A percentile compares a stretch with the other conserved stretches of the same genome.
Evolutionary conservation across 2,113 vertebrate species (phyloP).

Genomic region (Leiothrix lutea): DNA sequence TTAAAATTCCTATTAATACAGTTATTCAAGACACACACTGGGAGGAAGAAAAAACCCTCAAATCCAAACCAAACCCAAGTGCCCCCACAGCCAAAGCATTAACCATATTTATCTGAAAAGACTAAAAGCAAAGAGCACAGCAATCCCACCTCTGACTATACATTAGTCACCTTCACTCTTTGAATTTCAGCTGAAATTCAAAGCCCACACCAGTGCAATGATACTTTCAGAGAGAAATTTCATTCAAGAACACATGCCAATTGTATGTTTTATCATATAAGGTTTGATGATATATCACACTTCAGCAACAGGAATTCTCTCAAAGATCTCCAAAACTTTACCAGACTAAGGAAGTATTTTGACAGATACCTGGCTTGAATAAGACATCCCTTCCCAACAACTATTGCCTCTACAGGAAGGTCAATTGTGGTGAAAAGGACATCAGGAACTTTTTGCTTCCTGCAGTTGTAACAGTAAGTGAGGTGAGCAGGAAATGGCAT

Average conservation of each 20-base stretch:
- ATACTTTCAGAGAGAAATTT: not conserved
- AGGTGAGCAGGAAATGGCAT: constrained; percentile 98
- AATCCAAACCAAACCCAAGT: not conserved
- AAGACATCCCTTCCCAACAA: constrained; percentile 90
- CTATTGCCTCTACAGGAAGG: constrained; percentile 81
- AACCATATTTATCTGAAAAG: not conserved
- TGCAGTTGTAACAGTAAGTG: constrained; percentile 90
- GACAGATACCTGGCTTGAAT: constrained; percentile 88
- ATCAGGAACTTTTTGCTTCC: constrained; percentile 91
- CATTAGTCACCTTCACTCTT: not conserved
- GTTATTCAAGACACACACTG: not conserved
- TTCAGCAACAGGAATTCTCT: not conserved
- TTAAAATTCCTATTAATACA: not conserved
- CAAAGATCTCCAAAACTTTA: not conserved
- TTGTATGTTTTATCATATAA: not conserved
- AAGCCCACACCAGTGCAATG: not conserved
- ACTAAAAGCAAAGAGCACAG: not conserved
- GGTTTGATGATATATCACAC: not conserved
- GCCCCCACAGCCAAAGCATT: not conserved
- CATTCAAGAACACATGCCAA: not conserved
- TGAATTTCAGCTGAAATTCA: not conserved
- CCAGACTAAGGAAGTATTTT: not conserved
- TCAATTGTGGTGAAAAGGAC: constrained; percentile 94
- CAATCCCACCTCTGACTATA: not conserved
- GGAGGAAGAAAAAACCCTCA: not conserved